Base-by-base conservation (phyloP, 2,888 invertebrate species). In the Drosophila bunnanda region DNA sequence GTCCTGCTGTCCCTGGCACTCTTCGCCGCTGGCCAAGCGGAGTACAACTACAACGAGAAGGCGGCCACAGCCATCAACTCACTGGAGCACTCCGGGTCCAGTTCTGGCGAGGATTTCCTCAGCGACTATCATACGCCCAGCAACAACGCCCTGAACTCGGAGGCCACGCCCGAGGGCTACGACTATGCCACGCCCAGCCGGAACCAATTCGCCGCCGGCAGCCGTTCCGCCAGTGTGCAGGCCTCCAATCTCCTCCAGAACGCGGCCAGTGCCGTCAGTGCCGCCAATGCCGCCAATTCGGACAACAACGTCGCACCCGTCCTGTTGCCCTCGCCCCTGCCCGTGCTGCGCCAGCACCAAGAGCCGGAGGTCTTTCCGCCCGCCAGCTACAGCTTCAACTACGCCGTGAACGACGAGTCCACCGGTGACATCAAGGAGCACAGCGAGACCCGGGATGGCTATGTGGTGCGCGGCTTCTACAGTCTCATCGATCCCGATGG, bases 371-470 rank as follows among this genome's bases (percentile, higher is more conserved):
- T 83, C 50, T 85, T 80, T 59, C 77, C 89, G 0, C 91, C 90
- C 0, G 89, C 90, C 15, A 88, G 86, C 56, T 91, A 91, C 36
- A 92, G 92, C 55, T 93, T 91, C 75, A 91, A 90, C 43, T 93
- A 93, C 73, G 90, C 90, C 39, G 93, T 93, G 1, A 91, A 93
- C 69, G 93, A 93, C 76, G 91, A 91, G 48, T 90, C 82, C 64
- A 93, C 93, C 75, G 93, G 93, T 6, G 93, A 94, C 81, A 91
- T 91, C 60, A 93, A 94, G 85, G 91, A 89, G 58, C 93, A 94
- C 80, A 92, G 91, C 53, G 93, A 94, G 89, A 84, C 92, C 2
- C 92, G 93, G 12, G 91, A 92, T 79, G 93, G 93, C 17, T 93
- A 93, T 83, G 90, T 90, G 44, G 93, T 93, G 34, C 92, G 93